Conservation (phyloP, 92 coral and sea anemone species). For the Phymanthus crucifer region DNA sequence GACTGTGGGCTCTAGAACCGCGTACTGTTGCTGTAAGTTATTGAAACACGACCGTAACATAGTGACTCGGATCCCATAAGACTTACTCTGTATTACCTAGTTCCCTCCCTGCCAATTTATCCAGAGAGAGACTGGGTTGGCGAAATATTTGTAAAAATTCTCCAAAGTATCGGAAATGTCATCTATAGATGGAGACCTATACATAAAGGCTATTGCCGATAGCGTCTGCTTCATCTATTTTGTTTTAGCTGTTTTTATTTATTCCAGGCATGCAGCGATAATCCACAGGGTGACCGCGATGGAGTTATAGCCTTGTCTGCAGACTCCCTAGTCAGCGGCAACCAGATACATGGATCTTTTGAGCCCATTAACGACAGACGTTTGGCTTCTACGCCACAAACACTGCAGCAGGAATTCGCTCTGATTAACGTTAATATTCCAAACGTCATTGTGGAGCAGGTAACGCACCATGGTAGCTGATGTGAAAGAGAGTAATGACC, state of each 20-base stretch:
- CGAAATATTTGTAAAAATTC: no score
- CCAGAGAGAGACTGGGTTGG: no score
- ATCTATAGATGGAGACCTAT: no score
- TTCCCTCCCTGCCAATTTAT: no score
- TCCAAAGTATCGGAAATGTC: no score
- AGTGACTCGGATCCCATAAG: no score
- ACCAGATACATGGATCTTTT: slow-evolving; percentile 19
- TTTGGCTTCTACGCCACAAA: slow-evolving; percentile 61
- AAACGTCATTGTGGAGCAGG: slow-evolving; percentile 83
- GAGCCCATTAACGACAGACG: slow-evolving; percentile 23
- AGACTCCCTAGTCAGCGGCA: slow-evolving; percentile 30
- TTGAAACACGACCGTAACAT: neutral
- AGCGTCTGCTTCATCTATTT: neutral
- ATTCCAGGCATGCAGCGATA: slow-evolving; percentile 73
- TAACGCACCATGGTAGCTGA: no score
- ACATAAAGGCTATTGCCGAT: no score
- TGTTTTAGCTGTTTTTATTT: neutral
- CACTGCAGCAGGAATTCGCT: slow-evolving; percentile 87
- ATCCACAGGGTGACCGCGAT: slow-evolving; percentile 47
- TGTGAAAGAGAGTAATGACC: no score
- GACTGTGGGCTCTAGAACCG: slow-evolving; percentile 86
- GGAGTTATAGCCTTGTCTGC: slow-evolving; percentile 31
- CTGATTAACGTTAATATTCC: slow-evolving; percentile 82
- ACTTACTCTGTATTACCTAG: no score
- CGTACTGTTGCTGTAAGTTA: slow-evolving; percentile 62